These are phyloP conservation scores for Acanthoscelides obtectus DNA, from an alignment of 2,888 invertebrate genomes.

Conservation along the genomic window DNA sequence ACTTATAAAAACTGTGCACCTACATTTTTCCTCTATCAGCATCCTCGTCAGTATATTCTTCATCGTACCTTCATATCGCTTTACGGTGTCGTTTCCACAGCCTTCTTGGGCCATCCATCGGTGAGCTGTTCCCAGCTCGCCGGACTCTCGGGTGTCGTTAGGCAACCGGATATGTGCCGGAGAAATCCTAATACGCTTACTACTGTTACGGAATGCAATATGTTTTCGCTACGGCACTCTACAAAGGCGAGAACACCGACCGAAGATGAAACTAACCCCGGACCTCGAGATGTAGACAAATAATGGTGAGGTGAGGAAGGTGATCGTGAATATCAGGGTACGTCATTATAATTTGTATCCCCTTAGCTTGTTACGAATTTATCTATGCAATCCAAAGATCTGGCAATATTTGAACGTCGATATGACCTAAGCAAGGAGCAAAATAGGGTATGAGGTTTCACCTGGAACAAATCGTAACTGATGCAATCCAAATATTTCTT, in stretches of 20 bases:
- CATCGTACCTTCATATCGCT: background rate
- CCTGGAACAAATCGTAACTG: too few relatives aligned
- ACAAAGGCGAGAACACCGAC: background rate
- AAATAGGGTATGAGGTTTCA: too few relatives aligned
- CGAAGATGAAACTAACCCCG: background rate
- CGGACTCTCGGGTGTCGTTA: constrained; percentile 14
- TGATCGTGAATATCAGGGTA: background rate
- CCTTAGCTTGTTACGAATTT: background rate
- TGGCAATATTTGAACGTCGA: too few relatives aligned
- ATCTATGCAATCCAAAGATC: background rate
- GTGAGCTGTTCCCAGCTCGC: background rate
- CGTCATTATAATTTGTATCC: background rate
- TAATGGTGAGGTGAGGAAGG: background rate
- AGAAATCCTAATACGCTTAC: constrained; percentile 13
- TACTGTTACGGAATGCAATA: constrained; percentile 5
- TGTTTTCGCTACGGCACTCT: background rate
- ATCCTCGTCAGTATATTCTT: background rate
- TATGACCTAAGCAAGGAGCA: too few relatives aligned
- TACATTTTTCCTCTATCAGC: background rate
- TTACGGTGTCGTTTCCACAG: background rate
- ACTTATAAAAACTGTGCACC: too few relatives aligned
- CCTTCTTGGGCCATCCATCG: background rate
- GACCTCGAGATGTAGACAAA: background rate
- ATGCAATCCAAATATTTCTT: too few relatives aligned
- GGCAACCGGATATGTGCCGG: constrained; percentile 11